Percentiles rank a stretch among this genome's conserved stretches.
phyloP scores from a whole-genome alignment of 2,113 vertebrate genomes.

The Neolamprologus modestus region DNA sequence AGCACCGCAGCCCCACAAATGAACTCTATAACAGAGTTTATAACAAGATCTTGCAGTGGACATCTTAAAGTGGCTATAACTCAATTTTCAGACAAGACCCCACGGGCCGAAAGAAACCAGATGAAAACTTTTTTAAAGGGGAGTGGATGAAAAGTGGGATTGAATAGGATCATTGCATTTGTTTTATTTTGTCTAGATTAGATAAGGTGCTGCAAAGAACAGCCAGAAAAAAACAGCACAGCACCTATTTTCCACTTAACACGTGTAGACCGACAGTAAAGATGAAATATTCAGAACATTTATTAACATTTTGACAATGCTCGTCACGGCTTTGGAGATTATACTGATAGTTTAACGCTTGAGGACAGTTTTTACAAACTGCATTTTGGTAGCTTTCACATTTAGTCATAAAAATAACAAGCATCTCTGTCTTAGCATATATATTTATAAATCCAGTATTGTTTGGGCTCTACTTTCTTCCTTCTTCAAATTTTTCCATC shows the following conservation, averaged over 20 bases:
- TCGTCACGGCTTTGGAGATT: background rate
- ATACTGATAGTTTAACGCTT: background rate
- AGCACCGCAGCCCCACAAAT: background rate
- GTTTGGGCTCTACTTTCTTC: background rate
- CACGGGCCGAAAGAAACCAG: background rate
- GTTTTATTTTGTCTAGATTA: background rate
- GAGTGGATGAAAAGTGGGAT: background rate
- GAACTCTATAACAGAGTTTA: constrained; percentile 14
- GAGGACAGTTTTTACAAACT: background rate
- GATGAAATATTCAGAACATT: background rate
- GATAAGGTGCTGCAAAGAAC: background rate
- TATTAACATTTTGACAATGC: background rate
- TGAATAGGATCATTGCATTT: background rate
- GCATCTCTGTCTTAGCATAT: background rate
- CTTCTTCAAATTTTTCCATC: too few species aligned
- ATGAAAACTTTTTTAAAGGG: background rate
- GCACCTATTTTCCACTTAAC: background rate
- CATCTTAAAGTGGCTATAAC: background rate
- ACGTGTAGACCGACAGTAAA: background rate
- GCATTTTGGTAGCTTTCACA: background rate
- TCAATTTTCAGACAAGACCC: constrained; percentile 1
- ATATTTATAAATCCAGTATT: background rate
- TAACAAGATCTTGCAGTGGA: constrained; percentile 3
- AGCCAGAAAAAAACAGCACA: background rate
- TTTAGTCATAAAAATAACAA: background rate